Evolutionary conservation across 2,113 vertebrate genomes (phyloP).

Genomic region (Indicator indicator): DNA sequence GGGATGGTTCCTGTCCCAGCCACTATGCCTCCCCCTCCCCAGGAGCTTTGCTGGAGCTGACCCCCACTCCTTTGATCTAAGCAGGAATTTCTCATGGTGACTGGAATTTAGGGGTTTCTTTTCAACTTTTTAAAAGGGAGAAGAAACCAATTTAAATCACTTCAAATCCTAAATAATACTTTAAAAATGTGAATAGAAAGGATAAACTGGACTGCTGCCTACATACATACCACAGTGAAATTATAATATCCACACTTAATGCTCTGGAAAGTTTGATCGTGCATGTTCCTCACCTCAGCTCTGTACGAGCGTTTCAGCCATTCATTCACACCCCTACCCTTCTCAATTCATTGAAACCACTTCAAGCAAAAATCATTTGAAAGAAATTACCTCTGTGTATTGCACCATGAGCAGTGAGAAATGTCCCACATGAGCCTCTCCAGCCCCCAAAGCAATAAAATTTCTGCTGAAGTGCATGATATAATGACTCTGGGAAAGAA

Average conservation of each 20-base stretch:
- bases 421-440: conserved; percentile 66
- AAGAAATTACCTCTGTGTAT: conserved; percentile 74
- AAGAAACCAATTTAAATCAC: conserved; percentile 9
- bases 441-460: conserved; percentile 77
- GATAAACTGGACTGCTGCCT: conserved; percentile 2
- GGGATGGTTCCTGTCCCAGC: not conserved
- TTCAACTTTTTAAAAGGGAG: conserved; percentile 10
- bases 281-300: not conserved
- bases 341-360: conserved; percentile 71
- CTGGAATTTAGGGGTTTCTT: not conserved
- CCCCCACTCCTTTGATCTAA: not conserved
- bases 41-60: not conserved
- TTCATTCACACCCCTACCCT: conserved; percentile 39
- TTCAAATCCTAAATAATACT: not conserved
- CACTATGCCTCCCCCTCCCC: not conserved
- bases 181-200: not conserved
- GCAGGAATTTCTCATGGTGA: not conserved
- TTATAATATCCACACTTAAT: not conserved
- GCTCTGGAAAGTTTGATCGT: conserved; percentile 3
- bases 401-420: conserved; percentile 34
- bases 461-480: conserved; percentile 73
- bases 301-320: not conserved
- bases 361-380: conserved; percentile 77
- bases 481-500: conserved; percentile 72
- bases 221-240: not conserved